Percentiles rank a stretch among this genome's conserved stretches.
Conservation (phyloP, 2,888 invertebrate genomes). For the Andricus quercusramuli region DNA sequence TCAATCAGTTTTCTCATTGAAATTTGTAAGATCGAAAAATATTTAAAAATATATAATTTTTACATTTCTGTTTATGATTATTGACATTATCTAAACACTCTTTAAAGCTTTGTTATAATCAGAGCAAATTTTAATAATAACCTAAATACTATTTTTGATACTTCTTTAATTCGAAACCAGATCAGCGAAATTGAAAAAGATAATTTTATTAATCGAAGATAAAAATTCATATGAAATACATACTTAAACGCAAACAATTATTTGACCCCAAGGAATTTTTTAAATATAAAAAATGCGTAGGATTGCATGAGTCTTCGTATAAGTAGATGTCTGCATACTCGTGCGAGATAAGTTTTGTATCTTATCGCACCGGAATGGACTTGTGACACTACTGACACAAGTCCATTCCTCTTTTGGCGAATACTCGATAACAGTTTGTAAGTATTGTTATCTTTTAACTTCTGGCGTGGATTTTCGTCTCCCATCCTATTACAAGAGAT, state of each 20-base stretch:
- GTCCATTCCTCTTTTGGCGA: slow-evolving; percentile 41
- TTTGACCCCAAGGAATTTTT: neutral
- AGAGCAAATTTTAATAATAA: too few species aligned
- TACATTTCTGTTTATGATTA: too few species aligned
- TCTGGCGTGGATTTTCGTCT: slow-evolving; percentile 17
- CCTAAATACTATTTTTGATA: neutral
- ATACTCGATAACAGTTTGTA: slow-evolving; percentile 30
- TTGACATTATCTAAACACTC: too few species aligned
- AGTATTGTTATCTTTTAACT: slow-evolving; percentile 37
- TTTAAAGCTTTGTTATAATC: too few species aligned
- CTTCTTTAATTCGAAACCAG: neutral
- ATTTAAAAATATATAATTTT: too few species aligned
- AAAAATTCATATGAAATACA: neutral
- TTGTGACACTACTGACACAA: slow-evolving; percentile 40
- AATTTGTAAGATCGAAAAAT: too few species aligned
- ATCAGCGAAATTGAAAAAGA: neutral
- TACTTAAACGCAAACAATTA: neutral
- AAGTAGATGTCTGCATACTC: slow-evolving; percentile 14
- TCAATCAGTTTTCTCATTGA: too few species aligned
- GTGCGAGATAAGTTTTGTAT: slow-evolving; percentile 33
- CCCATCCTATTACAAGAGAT: neutral
- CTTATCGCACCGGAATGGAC: slow-evolving; percentile 41
- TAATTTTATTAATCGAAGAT: neutral
- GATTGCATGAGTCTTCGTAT: slow-evolving; percentile 12
- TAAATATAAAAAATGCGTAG: slow-evolving; percentile 8